Conservation (phyloP, 1,140 invertebrate species). For the Megalonaias nervosa region DNA sequence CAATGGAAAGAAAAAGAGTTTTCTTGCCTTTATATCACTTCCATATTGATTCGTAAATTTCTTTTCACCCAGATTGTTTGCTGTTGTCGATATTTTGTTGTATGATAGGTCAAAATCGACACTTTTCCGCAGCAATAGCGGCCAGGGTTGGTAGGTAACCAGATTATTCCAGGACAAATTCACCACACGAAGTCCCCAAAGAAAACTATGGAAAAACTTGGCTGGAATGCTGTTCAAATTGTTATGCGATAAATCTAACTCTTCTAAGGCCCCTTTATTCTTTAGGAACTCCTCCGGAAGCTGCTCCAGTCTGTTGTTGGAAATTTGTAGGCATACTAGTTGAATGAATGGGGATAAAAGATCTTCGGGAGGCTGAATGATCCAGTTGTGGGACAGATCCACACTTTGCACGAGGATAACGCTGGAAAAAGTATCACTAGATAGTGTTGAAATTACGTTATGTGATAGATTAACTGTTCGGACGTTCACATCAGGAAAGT, state of each 20-base stretch:
- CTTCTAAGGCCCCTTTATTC: constrained; percentile 5
- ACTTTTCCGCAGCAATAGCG: neutral
- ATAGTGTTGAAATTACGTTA: too few species aligned
- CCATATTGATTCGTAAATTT: constrained; percentile 9
- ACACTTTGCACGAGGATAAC: too few species aligned
- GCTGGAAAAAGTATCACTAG: too few species aligned
- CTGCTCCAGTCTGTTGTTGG: constrained; percentile 2
- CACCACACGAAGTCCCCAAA: neutral
- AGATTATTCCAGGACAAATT: constrained; percentile 13
- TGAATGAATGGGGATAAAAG: too few species aligned
- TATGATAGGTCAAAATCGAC: constrained; percentile 8
- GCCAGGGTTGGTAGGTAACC: constrained; percentile 25
- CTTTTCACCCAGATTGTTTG: neutral
- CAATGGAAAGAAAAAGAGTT: neutral
- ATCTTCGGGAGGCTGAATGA: too few species aligned
- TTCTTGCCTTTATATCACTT: constrained; percentile 5
- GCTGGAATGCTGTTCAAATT: constrained; percentile 10
- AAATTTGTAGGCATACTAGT: neutral
- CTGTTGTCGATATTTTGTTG: constrained; percentile 8
- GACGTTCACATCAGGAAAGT: too few species aligned
- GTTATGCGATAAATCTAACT: constrained; percentile 26
- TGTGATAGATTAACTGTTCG: too few species aligned
- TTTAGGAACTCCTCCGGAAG: constrained; percentile 20
- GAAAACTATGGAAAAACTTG: constrained; percentile 6
- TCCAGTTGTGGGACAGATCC: too few species aligned